Base-by-base conservation (phyloP, 2,797 vertebrate genomes). In the Coregonus suidteri region DNA sequence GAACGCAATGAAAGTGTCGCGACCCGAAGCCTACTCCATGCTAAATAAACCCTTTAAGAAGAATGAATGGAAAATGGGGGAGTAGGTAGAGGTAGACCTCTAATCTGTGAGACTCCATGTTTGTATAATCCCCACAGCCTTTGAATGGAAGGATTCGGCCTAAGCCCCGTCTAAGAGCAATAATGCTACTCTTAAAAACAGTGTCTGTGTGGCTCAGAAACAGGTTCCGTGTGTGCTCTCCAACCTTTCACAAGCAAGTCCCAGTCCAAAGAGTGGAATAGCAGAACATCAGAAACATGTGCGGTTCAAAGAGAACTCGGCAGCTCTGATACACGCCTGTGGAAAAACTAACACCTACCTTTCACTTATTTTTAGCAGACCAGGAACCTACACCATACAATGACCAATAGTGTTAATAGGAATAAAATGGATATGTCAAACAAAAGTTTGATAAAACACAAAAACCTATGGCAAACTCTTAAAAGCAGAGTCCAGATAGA, bases 281-380 rank as follows among this genome's bases (percentile, higher is more conserved):
- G 84, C 81, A 85, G 90, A 91, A 92, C 89, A 93, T 92, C 90
- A 91, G 91, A 93, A 92, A 90, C 91, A 93, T 90, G 88, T 92
- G 90, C 85, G 84, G 87, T 87, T 88, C 86, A 88, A 86, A 88
- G 86, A 80, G 84, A 88, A 88, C 86, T 81, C 83, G 76, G 86
- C 85, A 52, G 74, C 56, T 56, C 56, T 74, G 78, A 84, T 79
- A 82, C 82, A 87, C 73, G 81, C 77, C 78, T 78, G 69, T 66
- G 30, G 62, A n/a, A 66, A n/a, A 62, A 25, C 37, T 65, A 31
- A 51, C 71, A 37, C 71, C n/a, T 13, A 20, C 18, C 56, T 62
- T 3, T 20, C 56, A 20, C 18, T 18, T n/a, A 62, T 62, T n/a
- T 62, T 62, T 62, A 62, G n/a, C 18, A 20, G 56, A 62, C n/a